These are phyloP conservation scores for Drosophila novamexicana DNA, from an alignment of 1,140 invertebrate species.

Conservation along the genomic window DNA sequence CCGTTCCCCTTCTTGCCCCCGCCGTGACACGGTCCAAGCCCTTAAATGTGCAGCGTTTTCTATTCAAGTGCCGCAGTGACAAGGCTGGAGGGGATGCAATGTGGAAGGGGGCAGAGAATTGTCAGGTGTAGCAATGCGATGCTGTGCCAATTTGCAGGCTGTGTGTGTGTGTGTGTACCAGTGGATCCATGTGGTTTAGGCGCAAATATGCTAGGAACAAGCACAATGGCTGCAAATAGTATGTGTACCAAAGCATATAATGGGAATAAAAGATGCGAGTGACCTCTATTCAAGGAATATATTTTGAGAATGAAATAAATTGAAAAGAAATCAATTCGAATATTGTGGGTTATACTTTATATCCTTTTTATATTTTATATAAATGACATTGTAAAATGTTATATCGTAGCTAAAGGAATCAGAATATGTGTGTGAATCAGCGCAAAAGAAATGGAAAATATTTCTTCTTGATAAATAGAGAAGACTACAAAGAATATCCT, in stretches of 20 bases:
- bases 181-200: constrained; percentile 1
- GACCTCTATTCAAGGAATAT: not conserved
- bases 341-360: too few species aligned
- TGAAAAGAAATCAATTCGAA: not conserved
- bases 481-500: too few species aligned
- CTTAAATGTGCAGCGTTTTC: constrained; percentile 71
- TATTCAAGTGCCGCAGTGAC: constrained; percentile 51
- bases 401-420: too few species aligned
- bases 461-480: too few species aligned
- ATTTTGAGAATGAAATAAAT: not conserved
- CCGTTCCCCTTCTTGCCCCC: not conserved
- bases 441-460: too few species aligned
- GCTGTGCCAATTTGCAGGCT: constrained; percentile 58
- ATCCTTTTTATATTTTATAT: too few species aligned
- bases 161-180: not conserved
- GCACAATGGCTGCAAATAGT: constrained; percentile 39
- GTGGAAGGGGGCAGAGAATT: not conserved
- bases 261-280: not conserved
- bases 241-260: constrained; percentile 16
- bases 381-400: too few species aligned
- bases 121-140: constrained; percentile 29
- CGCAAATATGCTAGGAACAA: constrained; percentile 1
- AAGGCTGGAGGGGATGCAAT: not conserved
- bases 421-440: too few species aligned
- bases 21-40: constrained; percentile 7